Evolutionary conservation across 64 coral and sea anemone genomes (phyloP).

Genomic region (Porites australiensis): DNA sequence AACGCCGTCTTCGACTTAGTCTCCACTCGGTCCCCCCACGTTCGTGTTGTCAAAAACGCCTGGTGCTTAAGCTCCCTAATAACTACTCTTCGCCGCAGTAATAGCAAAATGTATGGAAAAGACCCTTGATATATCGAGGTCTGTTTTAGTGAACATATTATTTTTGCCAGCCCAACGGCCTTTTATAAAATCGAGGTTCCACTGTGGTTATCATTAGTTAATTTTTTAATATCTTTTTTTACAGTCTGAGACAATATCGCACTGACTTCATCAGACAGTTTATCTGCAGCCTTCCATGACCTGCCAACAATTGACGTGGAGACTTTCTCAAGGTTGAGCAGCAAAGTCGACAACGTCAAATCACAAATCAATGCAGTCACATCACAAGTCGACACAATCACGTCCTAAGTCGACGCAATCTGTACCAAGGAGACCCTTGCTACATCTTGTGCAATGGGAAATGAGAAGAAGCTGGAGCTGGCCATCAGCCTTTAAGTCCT

Average conservation of each 20-base stretch:
- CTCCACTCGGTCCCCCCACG: too few relatives aligned
- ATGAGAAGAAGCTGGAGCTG: not conserved
- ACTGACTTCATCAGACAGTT: not conserved
- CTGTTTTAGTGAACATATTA: too few relatives aligned
- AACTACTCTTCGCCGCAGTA: too few relatives aligned
- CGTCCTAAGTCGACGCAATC: constrained; percentile 29
- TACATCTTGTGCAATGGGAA: not conserved
- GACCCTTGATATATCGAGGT: too few relatives aligned
- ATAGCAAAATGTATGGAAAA: too few relatives aligned
- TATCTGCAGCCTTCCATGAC: not conserved
- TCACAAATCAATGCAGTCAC: not conserved
- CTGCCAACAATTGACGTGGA: constrained; percentile 13
- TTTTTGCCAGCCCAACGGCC: too few relatives aligned
- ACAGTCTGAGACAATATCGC: not conserved
- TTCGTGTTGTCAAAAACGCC: too few relatives aligned
- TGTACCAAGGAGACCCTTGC: not conserved
- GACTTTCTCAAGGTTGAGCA: not conserved
- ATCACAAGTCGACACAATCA: not conserved
- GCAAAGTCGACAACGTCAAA: not conserved
- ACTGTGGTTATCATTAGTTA: not conserved
- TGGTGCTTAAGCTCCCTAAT: too few relatives aligned
- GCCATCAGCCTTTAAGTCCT: constrained; percentile 16
- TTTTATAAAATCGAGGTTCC: too few relatives aligned
- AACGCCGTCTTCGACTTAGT: too few relatives aligned
- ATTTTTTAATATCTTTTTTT: not conserved